Evolutionary conservation across 2,797 vertebrate species (phyloP), one percentile per base, ranked within the genome.

Genomic region (Petrocephalus schoutedeni): DNA sequence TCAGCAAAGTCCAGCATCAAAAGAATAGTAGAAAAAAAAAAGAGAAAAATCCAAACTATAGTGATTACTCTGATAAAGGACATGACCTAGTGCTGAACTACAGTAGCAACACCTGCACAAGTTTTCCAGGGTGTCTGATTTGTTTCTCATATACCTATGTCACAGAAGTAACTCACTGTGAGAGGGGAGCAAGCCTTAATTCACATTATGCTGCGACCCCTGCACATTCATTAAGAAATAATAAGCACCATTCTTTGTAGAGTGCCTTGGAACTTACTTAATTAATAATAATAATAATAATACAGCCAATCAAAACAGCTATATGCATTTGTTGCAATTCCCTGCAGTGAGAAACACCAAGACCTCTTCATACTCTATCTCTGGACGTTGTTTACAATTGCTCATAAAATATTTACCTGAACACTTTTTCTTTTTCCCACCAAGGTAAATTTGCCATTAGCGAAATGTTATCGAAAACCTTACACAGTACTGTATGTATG

Each of bases 401-500:
- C 58, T 93, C 87, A 87, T 88, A 91, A 90, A 82, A 93, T 88
- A 88, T 41, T 94, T 92, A 94, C 91, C 56, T 86, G 23, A 16
- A 56, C 54, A 19, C 7, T 56, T 85, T 85, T 85, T 90, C 89
- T 92, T 82, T 16, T n/a, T 59, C 23, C 21, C 10, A 3, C 10
- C 45, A 93, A 86, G 90, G 90, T 93, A 93, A 91, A 90, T 91
- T 94, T 93, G 91, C 61, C 53, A 90, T 90, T 90, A 92, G 90
- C 90, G 90, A 91, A 89, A 89, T 85, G 82, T 89, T 87, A 90
- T 84, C 87, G 90, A 88, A 90, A 90, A 90, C 92, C 92, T 23
- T 64, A 87, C 61, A 87, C 91, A 90, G 90, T 93, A 87, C 91
- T 90, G 90, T 93, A 93, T 91, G 92, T 92, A 94, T 92, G 94